Evolutionary conservation across 2,113 vertebrate genomes (phyloP), one percentile per base, ranked within the genome.

Genomic region (Hippocampus mohnikei): DNA sequence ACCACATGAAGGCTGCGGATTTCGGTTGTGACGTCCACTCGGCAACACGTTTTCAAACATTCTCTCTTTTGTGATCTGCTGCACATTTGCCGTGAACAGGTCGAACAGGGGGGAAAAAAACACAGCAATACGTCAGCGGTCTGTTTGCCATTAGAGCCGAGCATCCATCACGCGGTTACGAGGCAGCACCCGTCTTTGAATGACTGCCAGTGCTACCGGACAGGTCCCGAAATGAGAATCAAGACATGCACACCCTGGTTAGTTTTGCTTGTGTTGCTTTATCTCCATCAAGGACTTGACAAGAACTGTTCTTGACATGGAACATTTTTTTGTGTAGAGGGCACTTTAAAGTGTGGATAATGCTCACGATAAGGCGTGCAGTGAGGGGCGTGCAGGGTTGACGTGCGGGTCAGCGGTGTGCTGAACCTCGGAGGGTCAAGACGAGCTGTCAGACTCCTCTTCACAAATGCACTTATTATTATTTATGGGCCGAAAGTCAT

Each of bases 81-180:
- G 13, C 52, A 20, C 53, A 61, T 62, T 40, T 62, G 11, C 25
- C 5, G 64, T 61, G 56, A 80, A 79, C 40, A 25, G 40, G 62
- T 85, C 81, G 73, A 82, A 69, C 18, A 0, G 56, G 42, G 67
- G 23, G 46, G 50, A 20, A 18, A 75, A 63, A 48, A 71, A 55
- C 64, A 18, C 66, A 9, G 25, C 25, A 33, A 69, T 70, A 63
- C 72, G 70, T 69, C 66, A 67, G 58, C 42, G 78, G 72, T 81
- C 77, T 90, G 85, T 81, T 85, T 72, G 46, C 37, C 21, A 59
- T 86, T 72, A 77, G 75, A n/a, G 67, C 25, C 21, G 4, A n/a
- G 40, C 40, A 41, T 84, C 70, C 67, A n/a, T 88, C 76, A 71
- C 1, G 8, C 12, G 37, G 50, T 40, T 37, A 62, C 69, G 61